Base-by-base conservation (phyloP, 2,888 invertebrate genomes). In the Rhyacophila evoluta region DNA sequence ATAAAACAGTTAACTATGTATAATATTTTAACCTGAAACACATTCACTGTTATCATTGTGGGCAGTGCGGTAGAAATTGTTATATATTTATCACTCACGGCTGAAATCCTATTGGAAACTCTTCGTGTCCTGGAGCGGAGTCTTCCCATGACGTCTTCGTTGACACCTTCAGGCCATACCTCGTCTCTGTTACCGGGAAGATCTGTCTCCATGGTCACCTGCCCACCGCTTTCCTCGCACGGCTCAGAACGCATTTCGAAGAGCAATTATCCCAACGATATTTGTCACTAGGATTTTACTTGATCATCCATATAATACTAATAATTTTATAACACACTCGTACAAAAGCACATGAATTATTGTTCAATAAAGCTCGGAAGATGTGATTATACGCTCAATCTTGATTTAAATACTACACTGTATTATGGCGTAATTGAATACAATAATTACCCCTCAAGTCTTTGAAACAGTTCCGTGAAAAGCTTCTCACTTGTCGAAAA, bases 221-320 rank as follows among this genome's bases (percentile, higher is more conserved):
- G 28, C 27, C 78, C 79, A 36, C 74, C 70, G 55, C 75, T 75
- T 72, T 81, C 80, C 55, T 81, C 81, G 33, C 72, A 79, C 33
- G 78, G 82, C 75, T 82, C 80, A 12, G 82, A 82, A 75, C 82
- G 80, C 82, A 82, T 82, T 33, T 38, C 79, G 69, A 69, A 29
- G 2, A 11, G n/a, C 29, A 2, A 8, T 1, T 11, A 28, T 2
- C 29, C 15, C 69, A 29, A 28, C 69, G 12, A 5, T 29, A 12
- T 28, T 69, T 29, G 5, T 2, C 27, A 33, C 12, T n/a, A 25
- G 12, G 8, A 27, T 11, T 69, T 69, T n/a, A 69, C 33, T 28
- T 10, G 12, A 69, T 69, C 33, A 69, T 19, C 19, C 25, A 6
- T n/a, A n/a, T n/a, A n/a, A n/a, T n/a, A n/a, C n/a, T n/a, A n/a